phyloP scores from a whole-genome alignment of 2,113 vertebrate genomes.

The Nesogale talazaci region DNA sequence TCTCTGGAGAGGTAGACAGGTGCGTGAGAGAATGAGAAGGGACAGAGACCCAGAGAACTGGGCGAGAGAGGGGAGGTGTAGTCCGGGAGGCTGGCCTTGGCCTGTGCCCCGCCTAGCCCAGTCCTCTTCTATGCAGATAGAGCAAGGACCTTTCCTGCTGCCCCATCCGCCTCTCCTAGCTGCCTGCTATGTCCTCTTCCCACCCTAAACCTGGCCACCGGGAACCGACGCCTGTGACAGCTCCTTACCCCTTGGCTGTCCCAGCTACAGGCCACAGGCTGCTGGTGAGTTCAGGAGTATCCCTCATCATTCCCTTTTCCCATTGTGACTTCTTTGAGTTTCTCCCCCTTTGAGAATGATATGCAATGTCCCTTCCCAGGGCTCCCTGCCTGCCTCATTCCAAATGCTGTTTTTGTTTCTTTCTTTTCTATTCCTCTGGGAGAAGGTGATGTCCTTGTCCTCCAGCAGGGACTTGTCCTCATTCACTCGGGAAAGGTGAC shows the following conservation, averaged over 20 bases:
- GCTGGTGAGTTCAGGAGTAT: conserved; percentile 18
- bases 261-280: background rate
- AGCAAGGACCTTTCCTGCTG: background rate
- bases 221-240: background rate
- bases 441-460: background rate
- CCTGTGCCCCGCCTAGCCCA: background rate
- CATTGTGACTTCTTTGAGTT: background rate
- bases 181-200: background rate
- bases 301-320: background rate
- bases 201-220: background rate
- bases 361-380: conserved; percentile 1
- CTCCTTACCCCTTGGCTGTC: background rate
- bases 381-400: background rate
- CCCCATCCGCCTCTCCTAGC: background rate
- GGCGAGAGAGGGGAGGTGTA: background rate
- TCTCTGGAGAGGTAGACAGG: conserved; percentile 56
- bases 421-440: background rate
- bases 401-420: conserved; percentile 17
- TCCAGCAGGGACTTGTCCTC: background rate
- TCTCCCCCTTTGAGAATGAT: background rate
- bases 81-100: background rate
- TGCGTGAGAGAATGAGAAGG: background rate
- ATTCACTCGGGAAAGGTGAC: background rate
- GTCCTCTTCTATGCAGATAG: background rate
- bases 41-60: background rate